Evolutionary conservation across 1,140 invertebrate species (phyloP).

Genomic region (Globodera rostochiensis): DNA sequence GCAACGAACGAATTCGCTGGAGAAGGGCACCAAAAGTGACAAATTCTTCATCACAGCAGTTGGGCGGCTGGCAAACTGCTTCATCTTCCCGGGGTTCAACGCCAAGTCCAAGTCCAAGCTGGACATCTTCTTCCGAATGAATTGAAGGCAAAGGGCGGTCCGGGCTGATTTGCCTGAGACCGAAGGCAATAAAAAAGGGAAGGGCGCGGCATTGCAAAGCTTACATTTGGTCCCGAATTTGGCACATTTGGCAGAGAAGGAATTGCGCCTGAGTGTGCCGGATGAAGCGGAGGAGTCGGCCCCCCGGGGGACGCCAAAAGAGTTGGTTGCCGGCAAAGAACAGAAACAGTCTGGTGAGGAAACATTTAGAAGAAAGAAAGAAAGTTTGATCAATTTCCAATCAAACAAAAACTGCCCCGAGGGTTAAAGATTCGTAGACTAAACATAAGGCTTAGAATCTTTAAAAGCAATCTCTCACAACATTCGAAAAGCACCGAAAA

Average conservation of each 20-base stretch:
- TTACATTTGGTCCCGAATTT: conserved; percentile 3
- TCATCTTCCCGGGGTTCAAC: not conserved
- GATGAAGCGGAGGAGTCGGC: not conserved
- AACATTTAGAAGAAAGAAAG: not conserved
- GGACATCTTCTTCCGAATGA: not conserved
- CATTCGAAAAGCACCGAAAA: not conserved
- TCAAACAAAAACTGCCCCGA: too few relatives aligned
- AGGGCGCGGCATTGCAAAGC: not conserved
- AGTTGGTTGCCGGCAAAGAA: conserved; percentile 11
- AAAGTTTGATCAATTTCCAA: not conserved
- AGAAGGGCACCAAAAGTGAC: not conserved
- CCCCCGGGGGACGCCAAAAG: not conserved
- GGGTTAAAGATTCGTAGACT: not conserved
- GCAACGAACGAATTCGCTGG: not conserved
- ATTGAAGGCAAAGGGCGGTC: not conserved
- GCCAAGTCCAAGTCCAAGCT: not conserved
- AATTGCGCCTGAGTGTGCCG: not conserved
- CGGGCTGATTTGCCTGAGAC: not conserved
- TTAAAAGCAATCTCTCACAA: too few relatives aligned
- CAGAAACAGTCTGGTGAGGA: not conserved
- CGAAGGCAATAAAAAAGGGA: not conserved
- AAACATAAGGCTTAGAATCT: too few relatives aligned
- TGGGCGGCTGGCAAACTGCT: not conserved
- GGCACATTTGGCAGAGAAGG: conserved; percentile 5
- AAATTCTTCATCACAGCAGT: not conserved